phyloP scores from a whole-genome alignment of 1,140 invertebrate species.

The Drosophila kanapiae region DNA sequence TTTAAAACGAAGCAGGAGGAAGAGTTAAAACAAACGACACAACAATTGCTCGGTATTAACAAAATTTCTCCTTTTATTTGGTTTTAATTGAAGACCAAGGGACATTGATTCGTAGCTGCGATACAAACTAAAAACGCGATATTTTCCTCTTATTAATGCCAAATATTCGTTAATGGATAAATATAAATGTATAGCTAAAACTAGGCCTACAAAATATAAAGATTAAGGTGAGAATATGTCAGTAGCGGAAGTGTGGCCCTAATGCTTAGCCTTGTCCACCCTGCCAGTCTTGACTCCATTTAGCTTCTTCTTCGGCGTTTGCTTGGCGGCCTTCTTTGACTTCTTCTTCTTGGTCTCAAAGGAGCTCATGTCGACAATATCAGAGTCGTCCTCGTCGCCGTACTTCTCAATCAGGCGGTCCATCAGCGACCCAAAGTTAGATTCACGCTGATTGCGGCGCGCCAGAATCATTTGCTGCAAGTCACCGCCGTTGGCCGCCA shows the following conservation, averaged over 20 bases:
- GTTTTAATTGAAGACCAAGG: conserved; percentile 2
- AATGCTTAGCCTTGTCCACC: conserved; percentile 58
- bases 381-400: conserved; percentile 70
- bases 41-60: neutral
- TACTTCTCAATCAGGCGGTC: conserved; percentile 79
- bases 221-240: conserved; percentile 10
- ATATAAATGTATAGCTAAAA: conserved; percentile 13
- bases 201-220: conserved; percentile 3
- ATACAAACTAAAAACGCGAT: neutral
- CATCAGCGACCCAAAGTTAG: conserved; percentile 66
- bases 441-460: conserved; percentile 62
- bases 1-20: neutral
- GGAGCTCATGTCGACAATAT: conserved; percentile 61
- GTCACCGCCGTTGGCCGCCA: conserved; percentile 40
- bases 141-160: neutral
- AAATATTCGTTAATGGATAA: conserved; percentile 29
- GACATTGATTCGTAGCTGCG: neutral
- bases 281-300: conserved; percentile 61
- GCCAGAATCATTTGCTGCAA: conserved; percentile 73
- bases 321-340: conserved; percentile 38
- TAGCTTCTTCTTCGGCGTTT: conserved; percentile 37
- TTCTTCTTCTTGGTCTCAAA: conserved; percentile 67
- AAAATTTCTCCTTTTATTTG: conserved; percentile 18
- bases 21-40: neutral
- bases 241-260: neutral